These are phyloP conservation scores for Microchrysa polita DNA, from an alignment of 2,888 invertebrate species.

Conservation along the genomic window DNA sequence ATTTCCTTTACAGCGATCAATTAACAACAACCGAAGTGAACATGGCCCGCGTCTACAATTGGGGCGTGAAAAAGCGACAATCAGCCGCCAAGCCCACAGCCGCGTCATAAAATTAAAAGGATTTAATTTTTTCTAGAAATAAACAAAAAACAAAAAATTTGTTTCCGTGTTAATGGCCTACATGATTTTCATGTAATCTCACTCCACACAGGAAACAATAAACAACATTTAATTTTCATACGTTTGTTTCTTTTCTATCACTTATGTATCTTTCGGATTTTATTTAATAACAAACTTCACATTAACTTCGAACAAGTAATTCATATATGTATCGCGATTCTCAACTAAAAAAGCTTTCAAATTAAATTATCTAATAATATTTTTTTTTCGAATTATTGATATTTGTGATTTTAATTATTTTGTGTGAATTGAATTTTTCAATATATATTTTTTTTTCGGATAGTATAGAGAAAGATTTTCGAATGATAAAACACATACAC, in stretches of 20 bases:
- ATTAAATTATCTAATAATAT: neutral
- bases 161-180: constrained; percentile 7
- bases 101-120: constrained; percentile 22
- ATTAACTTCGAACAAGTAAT: neutral
- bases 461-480: no score
- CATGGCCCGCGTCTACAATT: constrained; percentile 98
- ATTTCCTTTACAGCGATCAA: constrained; percentile 79
- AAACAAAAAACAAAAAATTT: neutral
- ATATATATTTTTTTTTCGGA: neutral
- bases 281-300: constrained; percentile 7
- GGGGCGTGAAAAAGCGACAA: constrained; percentile 94
- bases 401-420: neutral
- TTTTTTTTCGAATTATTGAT: neutral
- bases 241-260: neutral
- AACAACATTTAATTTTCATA: neutral
- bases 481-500: no score
- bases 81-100: constrained; percentile 68
- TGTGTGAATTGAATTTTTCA: neutral
- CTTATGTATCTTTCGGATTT: neutral
- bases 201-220: neutral
- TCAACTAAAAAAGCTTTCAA: neutral
- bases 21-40: constrained; percentile 98
- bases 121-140: neutral
- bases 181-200: constrained; percentile 9
- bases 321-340: neutral